phyloP scores from a whole-genome alignment of 2,888 invertebrate genomes.

The Tipula helvola region DNA sequence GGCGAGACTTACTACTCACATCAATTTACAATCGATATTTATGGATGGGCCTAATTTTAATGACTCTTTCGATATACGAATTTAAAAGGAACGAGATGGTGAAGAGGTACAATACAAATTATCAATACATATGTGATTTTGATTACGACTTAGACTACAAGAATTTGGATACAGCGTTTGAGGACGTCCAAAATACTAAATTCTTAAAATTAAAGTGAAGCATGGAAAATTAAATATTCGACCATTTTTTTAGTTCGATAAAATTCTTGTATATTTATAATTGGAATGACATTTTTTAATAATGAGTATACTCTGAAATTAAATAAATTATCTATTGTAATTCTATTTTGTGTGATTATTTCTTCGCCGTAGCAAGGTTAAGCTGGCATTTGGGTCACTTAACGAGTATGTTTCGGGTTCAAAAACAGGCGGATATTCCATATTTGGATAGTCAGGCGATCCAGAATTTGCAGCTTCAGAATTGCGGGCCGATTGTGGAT shows the following conservation, averaged over 20 bases:
- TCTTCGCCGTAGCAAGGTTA: constrained; percentile 29
- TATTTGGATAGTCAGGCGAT: constrained; percentile 59
- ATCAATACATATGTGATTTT: neutral
- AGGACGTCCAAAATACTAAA: too few relatives aligned
- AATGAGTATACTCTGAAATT: neutral
- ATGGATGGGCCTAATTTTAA: neutral
- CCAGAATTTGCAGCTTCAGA: neutral
- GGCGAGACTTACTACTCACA: neutral
- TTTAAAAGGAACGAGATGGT: neutral
- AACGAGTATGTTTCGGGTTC: constrained; percentile 74
- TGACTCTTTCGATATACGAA: neutral
- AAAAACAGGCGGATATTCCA: constrained; percentile 77
- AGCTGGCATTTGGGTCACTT: constrained; percentile 33
- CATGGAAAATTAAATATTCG: neutral
- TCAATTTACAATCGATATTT: neutral
- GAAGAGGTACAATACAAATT: neutral
- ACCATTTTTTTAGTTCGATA: neutral
- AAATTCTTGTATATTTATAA: neutral
- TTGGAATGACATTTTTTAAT: neutral
- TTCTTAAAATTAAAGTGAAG: neutral
- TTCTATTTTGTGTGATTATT: constrained; percentile 18
- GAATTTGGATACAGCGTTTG: neutral
- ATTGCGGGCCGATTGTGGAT: neutral
- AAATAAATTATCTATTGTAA: neutral
- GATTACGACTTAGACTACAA: neutral